A percentile compares a stretch with the other conserved stretches of the same genome.
These are phyloP conservation scores for Carassius gibelio DNA, from an alignment of 2,113 vertebrate genomes.

Conservation along the genomic window DNA sequence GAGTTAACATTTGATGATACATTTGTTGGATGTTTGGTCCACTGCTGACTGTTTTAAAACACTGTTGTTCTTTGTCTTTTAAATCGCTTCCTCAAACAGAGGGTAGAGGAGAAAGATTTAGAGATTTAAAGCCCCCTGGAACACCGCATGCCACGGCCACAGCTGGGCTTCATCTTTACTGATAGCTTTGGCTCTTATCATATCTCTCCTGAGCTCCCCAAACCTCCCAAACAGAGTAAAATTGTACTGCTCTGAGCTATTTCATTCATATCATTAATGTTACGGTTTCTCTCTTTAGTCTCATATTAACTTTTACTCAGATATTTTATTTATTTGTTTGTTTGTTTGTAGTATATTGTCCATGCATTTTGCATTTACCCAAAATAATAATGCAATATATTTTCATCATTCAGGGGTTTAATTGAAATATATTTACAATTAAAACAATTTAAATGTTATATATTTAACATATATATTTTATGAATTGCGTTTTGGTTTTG, in stretches of 20 bases:
- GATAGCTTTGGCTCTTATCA: slow-evolving; percentile 53
- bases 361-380: no score
- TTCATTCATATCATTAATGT: not conserved
- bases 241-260: not conserved
- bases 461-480: not conserved
- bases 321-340: not conserved
- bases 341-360: not conserved
- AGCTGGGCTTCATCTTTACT: slow-evolving; percentile 52
- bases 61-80: slow-evolving; percentile 22
- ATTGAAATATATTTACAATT: not conserved
- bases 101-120: slow-evolving; percentile 6
- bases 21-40: not conserved
- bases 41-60: not conserved
- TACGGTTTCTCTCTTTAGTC: not conserved
- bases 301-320: not conserved
- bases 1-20: not conserved
- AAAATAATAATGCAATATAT: not conserved
- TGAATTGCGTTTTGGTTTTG: not conserved
- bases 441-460: not conserved
- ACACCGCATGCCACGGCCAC: slow-evolving; percentile 29
- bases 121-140: slow-evolving; percentile 33
- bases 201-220: slow-evolving; percentile 19
- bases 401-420: not conserved
- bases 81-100: not conserved
- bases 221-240: slow-evolving; percentile 16